These are phyloP conservation scores for Cephalophus harveyi DNA, from an alignment of 2,113 vertebrate species.

Conservation along the genomic window DNA sequence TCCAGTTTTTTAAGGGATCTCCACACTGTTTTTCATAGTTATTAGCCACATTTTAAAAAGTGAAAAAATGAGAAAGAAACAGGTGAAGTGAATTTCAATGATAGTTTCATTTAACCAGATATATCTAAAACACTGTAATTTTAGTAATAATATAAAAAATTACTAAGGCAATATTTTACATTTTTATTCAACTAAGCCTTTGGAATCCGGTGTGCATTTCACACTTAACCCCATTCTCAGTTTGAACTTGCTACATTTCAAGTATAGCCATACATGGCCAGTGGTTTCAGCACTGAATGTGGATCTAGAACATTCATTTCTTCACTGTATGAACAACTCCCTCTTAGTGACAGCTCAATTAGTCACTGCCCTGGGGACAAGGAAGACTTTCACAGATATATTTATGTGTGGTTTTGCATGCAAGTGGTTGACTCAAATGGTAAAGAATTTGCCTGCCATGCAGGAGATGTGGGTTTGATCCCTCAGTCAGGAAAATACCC, in stretches of 20 bases:
- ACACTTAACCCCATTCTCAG: not conserved
- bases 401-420: not conserved
- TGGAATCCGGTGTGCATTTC: not conserved
- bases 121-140: not conserved
- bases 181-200: not conserved
- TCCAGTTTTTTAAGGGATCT: no score
- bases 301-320: not conserved
- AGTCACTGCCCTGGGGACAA: not conserved
- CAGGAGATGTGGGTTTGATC: not conserved
- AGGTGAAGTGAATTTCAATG: not conserved
- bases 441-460: not conserved
- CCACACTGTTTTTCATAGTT: no score
- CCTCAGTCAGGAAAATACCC: not conserved
- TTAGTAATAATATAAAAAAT: not conserved
- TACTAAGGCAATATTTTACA: not conserved
- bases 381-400: not conserved
- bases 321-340: not conserved
- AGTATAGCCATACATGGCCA: not conserved
- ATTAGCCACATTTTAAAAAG: not conserved
- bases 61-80: not conserved
- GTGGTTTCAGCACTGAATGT: not conserved
- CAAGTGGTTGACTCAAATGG: not conserved
- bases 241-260: not conserved
- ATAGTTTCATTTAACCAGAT: not conserved
- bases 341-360: not conserved